Conservation (phyloP, 2,888 invertebrate species). For the Serripes groenlandicus region DNA sequence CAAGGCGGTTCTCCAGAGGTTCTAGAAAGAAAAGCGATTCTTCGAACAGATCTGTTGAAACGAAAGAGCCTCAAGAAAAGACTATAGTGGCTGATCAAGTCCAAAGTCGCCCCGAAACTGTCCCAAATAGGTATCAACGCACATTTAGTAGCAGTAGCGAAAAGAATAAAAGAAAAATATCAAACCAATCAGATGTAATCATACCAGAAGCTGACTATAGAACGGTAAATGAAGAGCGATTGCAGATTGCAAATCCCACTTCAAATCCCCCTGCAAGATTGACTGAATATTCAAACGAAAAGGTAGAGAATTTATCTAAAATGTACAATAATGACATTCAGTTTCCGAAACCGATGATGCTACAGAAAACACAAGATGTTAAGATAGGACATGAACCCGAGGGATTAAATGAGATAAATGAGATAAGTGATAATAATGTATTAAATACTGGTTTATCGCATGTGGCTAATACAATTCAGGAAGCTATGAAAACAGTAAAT, state of each 20-base stretch:
- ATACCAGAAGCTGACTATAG: not conserved
- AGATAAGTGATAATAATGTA: not conserved
- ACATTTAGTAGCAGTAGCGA: slow-evolving; percentile 48
- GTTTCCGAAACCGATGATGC: not conserved
- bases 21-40: slow-evolving; percentile 44
- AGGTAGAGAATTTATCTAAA: not conserved
- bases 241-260: not conserved
- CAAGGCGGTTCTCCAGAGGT: slow-evolving; percentile 32
- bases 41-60: slow-evolving; percentile 37
- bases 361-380: too few relatives aligned
- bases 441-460: not conserved
- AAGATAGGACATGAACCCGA: too few relatives aligned
- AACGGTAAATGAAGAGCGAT: too few relatives aligned
- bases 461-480: not conserved
- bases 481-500: not conserved
- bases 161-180: slow-evolving; percentile 19
- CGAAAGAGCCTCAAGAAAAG: slow-evolving; percentile 8
- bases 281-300: not conserved
- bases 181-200: not conserved
- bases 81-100: not conserved
- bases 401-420: too few relatives aligned
- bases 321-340: slow-evolving; percentile 2
- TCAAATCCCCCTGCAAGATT: not conserved
- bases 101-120: not conserved
- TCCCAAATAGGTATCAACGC: slow-evolving; percentile 35